A percentile compares a stretch with the other conserved stretches of the same genome.
These are phyloP conservation scores for Chrysomallon squamiferum DNA, from an alignment of 1,140 invertebrate species.

Conservation along the genomic window DNA sequence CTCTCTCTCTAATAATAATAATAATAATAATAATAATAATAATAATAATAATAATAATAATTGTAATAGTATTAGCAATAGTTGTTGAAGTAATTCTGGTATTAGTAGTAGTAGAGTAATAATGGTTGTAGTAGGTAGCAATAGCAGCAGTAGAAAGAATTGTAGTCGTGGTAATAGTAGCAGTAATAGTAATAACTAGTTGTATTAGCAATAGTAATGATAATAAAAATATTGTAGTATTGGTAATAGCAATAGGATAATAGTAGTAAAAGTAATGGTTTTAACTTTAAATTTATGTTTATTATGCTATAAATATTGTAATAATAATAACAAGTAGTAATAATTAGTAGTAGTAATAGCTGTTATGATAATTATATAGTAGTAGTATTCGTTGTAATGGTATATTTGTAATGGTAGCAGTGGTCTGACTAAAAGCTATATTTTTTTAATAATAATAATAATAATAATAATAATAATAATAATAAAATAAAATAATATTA, in stretches of 20 bases:
- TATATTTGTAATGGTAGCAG: too few species aligned
- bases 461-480: too few species aligned
- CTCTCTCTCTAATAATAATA: too few species aligned
- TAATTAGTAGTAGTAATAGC: too few species aligned
- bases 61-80: constrained; percentile 9
- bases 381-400: too few species aligned
- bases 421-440: too few species aligned
- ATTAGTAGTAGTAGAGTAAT: not conserved
- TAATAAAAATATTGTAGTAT: not conserved
- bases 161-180: not conserved
- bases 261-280: constrained; percentile 4
- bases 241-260: constrained; percentile 5
- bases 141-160: not conserved
- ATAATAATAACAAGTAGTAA: too few species aligned
- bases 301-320: too few species aligned
- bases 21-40: not conserved
- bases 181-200: constrained; percentile 3
- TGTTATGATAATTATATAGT: too few species aligned
- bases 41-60: not conserved
- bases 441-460: too few species aligned
- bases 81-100: not conserved
- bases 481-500: too few species aligned
- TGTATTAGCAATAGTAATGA: not conserved
- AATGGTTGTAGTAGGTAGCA: not conserved
- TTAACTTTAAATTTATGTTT: too few species aligned